Percentiles rank a stretch among this genome's conserved stretches.
Conservation (phyloP, 2,113 vertebrate genomes). For the Passer montanus region DNA sequence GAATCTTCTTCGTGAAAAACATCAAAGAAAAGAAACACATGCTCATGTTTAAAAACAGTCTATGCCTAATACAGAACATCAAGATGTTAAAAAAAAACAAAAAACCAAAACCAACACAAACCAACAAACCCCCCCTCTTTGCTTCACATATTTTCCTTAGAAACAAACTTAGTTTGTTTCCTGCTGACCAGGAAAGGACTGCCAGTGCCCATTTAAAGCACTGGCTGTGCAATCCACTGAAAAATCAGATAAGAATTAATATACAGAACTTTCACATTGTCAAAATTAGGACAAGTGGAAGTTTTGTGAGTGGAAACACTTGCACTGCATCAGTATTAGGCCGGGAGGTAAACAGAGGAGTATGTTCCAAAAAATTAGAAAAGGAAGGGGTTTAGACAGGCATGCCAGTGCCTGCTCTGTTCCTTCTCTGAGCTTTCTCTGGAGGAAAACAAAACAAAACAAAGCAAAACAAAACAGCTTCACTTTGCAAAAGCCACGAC, state of each 20-base stretch:
- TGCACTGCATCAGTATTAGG: not conserved
- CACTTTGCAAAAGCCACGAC: not conserved
- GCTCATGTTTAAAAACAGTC: constrained; percentile 53
- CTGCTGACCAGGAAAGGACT: not conserved
- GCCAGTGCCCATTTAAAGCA: not conserved
- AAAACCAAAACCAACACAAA: not conserved
- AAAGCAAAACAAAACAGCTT: not conserved
- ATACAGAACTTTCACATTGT: not conserved
- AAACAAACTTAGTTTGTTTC: not conserved
- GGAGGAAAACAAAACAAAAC: not conserved
- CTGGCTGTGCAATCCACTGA: not conserved
- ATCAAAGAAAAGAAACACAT: constrained; percentile 60
- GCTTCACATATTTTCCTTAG: not conserved
- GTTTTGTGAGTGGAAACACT: not conserved
- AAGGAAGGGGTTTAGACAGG: not conserved
- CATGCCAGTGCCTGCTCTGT: not conserved
- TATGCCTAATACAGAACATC: constrained; percentile 24
- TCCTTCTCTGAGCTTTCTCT: not conserved
- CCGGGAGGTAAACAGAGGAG: not conserved
- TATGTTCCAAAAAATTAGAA: not conserved
- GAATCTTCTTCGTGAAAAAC: constrained; percentile 16
- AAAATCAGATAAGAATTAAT: not conserved
- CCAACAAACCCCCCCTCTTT: not conserved
- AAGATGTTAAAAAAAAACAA: not conserved
- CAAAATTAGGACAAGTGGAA: not conserved